Evolutionary conservation across 2,113 vertebrate genomes (phyloP).

Genomic region (Galbula dea): DNA sequence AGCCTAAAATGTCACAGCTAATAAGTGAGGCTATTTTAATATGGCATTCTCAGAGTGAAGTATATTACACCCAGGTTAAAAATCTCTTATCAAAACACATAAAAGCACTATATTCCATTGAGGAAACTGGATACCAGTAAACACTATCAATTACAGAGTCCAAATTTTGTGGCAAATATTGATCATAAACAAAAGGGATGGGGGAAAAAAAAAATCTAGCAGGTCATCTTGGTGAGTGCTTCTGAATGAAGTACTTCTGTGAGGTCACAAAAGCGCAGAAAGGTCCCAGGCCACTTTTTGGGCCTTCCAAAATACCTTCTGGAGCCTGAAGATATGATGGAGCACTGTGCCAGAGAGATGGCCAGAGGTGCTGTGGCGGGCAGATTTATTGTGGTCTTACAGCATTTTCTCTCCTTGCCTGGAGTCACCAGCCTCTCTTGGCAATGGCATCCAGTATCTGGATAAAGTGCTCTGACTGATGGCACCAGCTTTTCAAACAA

Average conservation of each 20-base stretch:
- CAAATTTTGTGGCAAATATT: background rate
- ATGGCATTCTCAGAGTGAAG: background rate
- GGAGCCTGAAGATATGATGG: accelerated
- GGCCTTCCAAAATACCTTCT: background rate
- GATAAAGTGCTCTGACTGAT: background rate
- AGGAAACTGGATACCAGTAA: background rate
- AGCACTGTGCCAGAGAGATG: background rate
- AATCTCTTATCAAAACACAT: background rate
- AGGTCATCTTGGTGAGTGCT: background rate
- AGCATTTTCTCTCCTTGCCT: background rate
- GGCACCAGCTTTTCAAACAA: background rate
- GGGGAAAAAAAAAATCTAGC: background rate
- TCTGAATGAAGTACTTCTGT: background rate
- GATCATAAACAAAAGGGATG: background rate
- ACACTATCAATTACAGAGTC: background rate
- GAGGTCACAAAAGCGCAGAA: background rate
- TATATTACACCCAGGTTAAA: background rate
- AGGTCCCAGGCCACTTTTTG: background rate
- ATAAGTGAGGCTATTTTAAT: background rate
- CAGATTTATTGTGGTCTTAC: background rate
- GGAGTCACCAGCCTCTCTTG: background rate
- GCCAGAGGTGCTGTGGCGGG: accelerated
- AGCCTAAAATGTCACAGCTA: background rate
- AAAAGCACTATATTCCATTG: background rate
- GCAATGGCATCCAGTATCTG: background rate